phyloP scores from a whole-genome alignment of 1,140 invertebrate species.

The Neodiprion lecontei region DNA sequence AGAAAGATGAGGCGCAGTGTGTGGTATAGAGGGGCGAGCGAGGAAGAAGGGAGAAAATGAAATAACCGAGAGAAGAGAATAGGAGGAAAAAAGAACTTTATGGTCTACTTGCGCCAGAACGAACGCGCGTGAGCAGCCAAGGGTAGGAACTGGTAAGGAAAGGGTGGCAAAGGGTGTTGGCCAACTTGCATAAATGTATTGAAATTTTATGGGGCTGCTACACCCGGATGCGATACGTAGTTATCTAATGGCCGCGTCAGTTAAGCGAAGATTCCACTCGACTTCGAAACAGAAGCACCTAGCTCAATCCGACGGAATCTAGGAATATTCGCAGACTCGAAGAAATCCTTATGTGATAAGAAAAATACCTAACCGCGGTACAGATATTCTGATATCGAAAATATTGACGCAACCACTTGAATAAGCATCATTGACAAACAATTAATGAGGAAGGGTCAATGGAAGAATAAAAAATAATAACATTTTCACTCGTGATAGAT shows the following conservation, averaged over 20 bases:
- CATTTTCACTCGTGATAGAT: too few relatives aligned
- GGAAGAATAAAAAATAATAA: too few relatives aligned
- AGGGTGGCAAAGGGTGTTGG: background rate
- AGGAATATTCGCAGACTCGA: too few relatives aligned
- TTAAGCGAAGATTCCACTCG: background rate
- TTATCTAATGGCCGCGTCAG: background rate
- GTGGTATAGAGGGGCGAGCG: background rate
- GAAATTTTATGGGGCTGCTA: background rate
- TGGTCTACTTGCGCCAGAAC: background rate
- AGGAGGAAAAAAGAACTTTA: background rate
- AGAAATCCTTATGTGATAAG: too few relatives aligned
- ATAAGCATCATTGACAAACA: too few relatives aligned
- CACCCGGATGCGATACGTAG: background rate
- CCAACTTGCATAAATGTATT: constrained; percentile 3
- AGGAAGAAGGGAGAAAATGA: background rate
- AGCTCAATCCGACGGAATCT: too few relatives aligned
- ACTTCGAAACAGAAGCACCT: background rate
- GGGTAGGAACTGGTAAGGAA: background rate
- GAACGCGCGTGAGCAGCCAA: background rate
- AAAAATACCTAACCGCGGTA: too few relatives aligned
- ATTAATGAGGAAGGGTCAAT: too few relatives aligned
- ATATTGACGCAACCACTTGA: too few relatives aligned
- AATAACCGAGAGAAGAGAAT: background rate
- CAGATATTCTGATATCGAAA: too few relatives aligned
- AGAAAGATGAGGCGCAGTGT: background rate